These are phyloP conservation scores for Chloroceryle aenea DNA, from an alignment of 2,113 vertebrate genomes.

Conservation along the genomic window DNA sequence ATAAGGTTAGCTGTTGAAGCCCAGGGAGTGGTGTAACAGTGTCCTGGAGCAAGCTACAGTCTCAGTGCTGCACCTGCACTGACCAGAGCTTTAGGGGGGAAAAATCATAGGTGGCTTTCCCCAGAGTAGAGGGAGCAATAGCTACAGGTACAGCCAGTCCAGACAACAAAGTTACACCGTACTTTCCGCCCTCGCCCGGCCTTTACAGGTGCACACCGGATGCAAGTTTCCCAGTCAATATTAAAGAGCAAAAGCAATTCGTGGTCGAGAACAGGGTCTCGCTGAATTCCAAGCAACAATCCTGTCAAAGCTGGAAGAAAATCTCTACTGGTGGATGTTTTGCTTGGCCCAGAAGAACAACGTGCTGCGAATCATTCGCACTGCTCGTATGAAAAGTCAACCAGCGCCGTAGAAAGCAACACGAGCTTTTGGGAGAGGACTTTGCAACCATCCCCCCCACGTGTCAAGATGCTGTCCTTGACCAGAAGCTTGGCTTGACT, in stretches of 20 bases:
- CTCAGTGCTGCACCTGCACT: not conserved
- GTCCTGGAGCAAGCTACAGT: not conserved
- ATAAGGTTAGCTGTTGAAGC: not conserved
- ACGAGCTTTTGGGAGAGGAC: not conserved
- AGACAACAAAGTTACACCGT: not conserved
- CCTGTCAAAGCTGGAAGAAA: not conserved
- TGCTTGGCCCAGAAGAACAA: not conserved
- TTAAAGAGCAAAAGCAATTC: not conserved
- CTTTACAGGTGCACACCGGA: not conserved
- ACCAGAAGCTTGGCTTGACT: not conserved
- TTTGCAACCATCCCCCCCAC: not conserved
- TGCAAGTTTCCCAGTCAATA: not conserved
- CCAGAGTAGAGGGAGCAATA: not conserved
- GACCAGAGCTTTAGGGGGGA: not conserved
- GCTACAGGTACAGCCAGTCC: not conserved
- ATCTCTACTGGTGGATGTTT: not conserved
- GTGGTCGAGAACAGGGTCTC: not conserved
- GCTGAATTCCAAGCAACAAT: not conserved
- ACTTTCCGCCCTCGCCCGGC: not conserved
- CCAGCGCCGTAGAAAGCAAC: accelerated
- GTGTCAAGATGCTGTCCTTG: not conserved
- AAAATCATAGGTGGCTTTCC: not conserved
- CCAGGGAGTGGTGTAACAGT: not conserved
- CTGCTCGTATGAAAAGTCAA: not conserved
- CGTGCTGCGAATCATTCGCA: not conserved